A percentile compares a stretch with the other conserved stretches of the same genome.
Evolutionary conservation across 2,113 vertebrate genomes (phyloP).

Genomic region (Gadus chalcogrammus): DNA sequence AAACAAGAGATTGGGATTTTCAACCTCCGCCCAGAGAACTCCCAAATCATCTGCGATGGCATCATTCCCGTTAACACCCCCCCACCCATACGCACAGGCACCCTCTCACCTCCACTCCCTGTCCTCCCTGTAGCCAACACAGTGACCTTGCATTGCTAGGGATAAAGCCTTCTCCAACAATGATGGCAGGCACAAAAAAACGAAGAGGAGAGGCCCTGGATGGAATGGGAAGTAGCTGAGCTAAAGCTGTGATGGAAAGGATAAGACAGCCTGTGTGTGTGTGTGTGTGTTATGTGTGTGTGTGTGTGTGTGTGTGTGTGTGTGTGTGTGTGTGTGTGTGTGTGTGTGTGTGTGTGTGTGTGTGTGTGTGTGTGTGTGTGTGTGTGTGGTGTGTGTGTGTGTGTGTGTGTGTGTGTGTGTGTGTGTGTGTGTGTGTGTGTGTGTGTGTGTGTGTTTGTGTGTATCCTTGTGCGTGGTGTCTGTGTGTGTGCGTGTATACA

Average conservation of each 20-base stretch:
- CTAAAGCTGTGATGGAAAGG: slow-evolving; percentile 48
- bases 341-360: neutral
- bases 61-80: slow-evolving; percentile 30
- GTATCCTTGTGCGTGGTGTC: neutral
- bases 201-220: slow-evolving; percentile 11
- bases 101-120: neutral
- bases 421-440: neutral
- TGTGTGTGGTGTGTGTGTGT: slow-evolving; percentile 3
- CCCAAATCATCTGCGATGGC: slow-evolving; percentile 38
- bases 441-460: neutral
- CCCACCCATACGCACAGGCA: slow-evolving; percentile 21
- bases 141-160: slow-evolving; percentile 49
- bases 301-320: neutral
- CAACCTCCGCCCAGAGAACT: slow-evolving; percentile 29
- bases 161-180: slow-evolving; percentile 57
- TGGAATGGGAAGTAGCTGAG: slow-evolving; percentile 40
- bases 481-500: neutral
- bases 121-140: slow-evolving; percentile 12
- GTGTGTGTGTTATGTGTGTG: neutral
- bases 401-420: neutral
- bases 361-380: slow-evolving; percentile 10
- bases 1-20: slow-evolving; percentile 60
- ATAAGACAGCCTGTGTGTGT: slow-evolving; percentile 12
- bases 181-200: slow-evolving; percentile 17
- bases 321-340: neutral